Base-by-base conservation (phyloP, 2,888 invertebrate genomes). In the Beris chalybata region DNA sequence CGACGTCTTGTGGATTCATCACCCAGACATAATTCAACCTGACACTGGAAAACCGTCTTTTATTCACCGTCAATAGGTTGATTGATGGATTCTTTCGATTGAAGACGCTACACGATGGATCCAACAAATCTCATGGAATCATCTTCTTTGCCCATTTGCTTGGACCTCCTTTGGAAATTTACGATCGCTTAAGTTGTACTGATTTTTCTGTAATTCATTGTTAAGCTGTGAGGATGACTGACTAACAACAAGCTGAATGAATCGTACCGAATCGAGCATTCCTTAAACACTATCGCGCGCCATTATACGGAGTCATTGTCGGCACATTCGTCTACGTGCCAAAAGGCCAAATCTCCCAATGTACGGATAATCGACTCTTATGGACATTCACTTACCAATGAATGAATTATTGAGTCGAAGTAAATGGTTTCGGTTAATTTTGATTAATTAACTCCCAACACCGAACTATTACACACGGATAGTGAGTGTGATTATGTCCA, bases 361-460 rank as follows among this genome's bases (percentile, higher is more conserved):
- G 11, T 44, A 53, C 54, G 22, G 30, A 63, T 44, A 13, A 53
- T 44, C 63, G 63, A 1, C 22, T 63, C 38, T 63, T 52, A 65
- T 65, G 58, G 64, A 68, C 66, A 66, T 63, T 58, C 66, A 38
- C 61, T 22, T 64, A 66, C 66, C 53, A 66, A 68, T 68, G 68
- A 68, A 68, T 68, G 68, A 68, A 64, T 66, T 66, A 68, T 68
- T 57, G 66, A 68, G 59, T 66, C 38, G 38, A 48, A 68, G 65
- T 68, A 66, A 66, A 66, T 68, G 64, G 68, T 59, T 68, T 68
- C 66, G 68, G 66, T 68, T 68, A 68, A 68, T 68, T 66, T 68
- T 68, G 68, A 68, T 68, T 68, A 68, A 68, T 68, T 68, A 68
- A 68, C 64, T 64, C 64, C 13, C 57, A 65, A 68, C 68, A 68